Conservation (phyloP, 2,113 vertebrate species). For the Callaeas wilsoni region DNA sequence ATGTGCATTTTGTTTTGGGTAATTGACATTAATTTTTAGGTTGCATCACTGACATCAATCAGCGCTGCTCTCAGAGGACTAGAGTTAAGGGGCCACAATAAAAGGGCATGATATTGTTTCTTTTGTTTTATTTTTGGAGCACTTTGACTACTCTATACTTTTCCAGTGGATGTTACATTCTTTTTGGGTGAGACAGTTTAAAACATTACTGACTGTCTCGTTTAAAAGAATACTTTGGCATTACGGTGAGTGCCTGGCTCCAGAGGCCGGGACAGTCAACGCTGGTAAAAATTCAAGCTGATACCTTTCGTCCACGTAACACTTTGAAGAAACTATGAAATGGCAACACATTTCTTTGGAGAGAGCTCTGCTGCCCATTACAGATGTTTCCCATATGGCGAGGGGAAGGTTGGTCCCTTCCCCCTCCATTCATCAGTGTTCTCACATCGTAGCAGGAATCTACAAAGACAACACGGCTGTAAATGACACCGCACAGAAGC, state of each 20-base stretch:
- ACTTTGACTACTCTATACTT: constrained; percentile 55
- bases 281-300: constrained; percentile 37
- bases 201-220: constrained; percentile 36
- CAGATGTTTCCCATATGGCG: constrained; percentile 65
- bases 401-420: constrained; percentile 2
- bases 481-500: constrained; percentile 30
- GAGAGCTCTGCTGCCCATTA: background rate
- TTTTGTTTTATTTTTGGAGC: constrained; percentile 60
- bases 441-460: constrained; percentile 38
- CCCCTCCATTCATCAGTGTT: constrained; percentile 50
- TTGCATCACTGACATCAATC: constrained; percentile 51
- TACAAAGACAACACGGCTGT: constrained; percentile 27
- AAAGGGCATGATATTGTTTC: constrained; percentile 43
- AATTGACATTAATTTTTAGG: constrained; percentile 63
- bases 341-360: constrained; percentile 12
- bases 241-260: constrained; percentile 39
- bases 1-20: constrained; percentile 58
- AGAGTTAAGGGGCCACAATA: constrained; percentile 49
- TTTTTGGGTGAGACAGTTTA: constrained; percentile 49
- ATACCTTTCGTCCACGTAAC: constrained; percentile 29
- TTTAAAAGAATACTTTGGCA: constrained; percentile 8
- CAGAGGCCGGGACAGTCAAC: constrained; percentile 41
- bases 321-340: constrained; percentile 43
- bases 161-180: constrained; percentile 50
- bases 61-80: constrained; percentile 26